Evolutionary conservation across 1,140 invertebrate genomes (phyloP).

Genomic region (Ostrea denselamellosa): DNA sequence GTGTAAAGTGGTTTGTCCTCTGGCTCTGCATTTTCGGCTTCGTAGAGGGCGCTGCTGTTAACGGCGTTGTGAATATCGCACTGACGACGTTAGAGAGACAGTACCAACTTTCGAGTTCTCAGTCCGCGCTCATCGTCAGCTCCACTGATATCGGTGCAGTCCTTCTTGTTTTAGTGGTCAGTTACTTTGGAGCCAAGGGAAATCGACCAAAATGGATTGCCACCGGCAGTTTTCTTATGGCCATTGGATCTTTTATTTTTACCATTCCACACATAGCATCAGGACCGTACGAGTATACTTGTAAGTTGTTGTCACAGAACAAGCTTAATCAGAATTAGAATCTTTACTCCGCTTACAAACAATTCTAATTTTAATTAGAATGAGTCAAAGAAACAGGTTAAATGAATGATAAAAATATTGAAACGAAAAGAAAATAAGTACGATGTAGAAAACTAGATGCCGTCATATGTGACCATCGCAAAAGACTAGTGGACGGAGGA

Average conservation of each 20-base stretch:
- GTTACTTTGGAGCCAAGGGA: constrained; percentile 62
- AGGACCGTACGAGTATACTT: constrained; percentile 55
- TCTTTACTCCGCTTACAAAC: no score
- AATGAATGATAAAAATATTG: not conserved
- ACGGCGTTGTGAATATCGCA: constrained; percentile 88
- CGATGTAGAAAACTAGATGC: not conserved
- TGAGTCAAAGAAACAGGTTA: not conserved
- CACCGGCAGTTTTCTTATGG: constrained; percentile 61
- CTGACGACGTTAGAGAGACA: constrained; percentile 66
- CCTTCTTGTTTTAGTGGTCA: constrained; percentile 62
- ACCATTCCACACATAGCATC: constrained; percentile 64
- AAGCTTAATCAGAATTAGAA: no score
- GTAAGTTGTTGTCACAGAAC: not conserved
- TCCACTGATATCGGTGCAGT: constrained; percentile 68
- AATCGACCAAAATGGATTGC: constrained; percentile 61
- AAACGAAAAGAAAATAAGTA: not conserved
- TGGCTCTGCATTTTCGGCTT: constrained; percentile 57
- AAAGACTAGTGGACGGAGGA: no score
- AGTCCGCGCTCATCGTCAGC: constrained; percentile 66
- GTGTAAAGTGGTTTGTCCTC: constrained; percentile 58
- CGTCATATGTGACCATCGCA: no score
- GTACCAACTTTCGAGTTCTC: constrained; percentile 63
- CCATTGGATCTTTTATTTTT: constrained; percentile 67
- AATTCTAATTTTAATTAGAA: no score
- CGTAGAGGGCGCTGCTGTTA: constrained; percentile 87